Conservation (phyloP, 2,113 vertebrate genomes). For the Engraulis encrasicolus region DNA sequence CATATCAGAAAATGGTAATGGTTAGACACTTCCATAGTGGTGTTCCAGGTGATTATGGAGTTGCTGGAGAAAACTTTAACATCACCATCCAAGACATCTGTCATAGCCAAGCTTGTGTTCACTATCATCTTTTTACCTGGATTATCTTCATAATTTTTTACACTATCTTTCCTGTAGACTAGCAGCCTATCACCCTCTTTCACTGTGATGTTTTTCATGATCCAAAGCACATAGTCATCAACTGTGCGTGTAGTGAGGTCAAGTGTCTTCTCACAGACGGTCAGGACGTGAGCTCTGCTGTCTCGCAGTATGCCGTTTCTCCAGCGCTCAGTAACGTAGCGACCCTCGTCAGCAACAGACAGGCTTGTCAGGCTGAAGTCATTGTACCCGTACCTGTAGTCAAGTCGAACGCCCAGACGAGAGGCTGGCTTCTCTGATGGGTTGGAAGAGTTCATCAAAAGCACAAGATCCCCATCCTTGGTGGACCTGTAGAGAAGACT, state of each 20-base stretch:
- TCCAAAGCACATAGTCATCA: not conserved
- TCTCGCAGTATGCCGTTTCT: not conserved
- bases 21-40: rapidly evolving
- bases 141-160: not conserved
- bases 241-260: not conserved
- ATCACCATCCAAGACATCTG: not conserved
- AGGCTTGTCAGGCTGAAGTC: not conserved
- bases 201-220: not conserved
- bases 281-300: not conserved
- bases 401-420: not conserved
- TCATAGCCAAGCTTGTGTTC: not conserved
- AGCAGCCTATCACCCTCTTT: not conserved
- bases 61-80: not conserved
- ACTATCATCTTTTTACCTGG: not conserved
- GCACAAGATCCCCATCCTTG: not conserved
- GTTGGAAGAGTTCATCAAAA: not conserved
- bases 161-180: not conserved
- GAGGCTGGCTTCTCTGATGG: not conserved
- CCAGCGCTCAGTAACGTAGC: conserved; percentile 1
- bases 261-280: not conserved
- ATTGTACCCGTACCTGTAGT: not conserved
- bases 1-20: not conserved
- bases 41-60: not conserved
- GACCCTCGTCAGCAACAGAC: not conserved
- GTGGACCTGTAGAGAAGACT: not conserved